These are phyloP conservation scores for Actias luna DNA, from an alignment of 2,888 invertebrate genomes.

Conservation along the genomic window DNA sequence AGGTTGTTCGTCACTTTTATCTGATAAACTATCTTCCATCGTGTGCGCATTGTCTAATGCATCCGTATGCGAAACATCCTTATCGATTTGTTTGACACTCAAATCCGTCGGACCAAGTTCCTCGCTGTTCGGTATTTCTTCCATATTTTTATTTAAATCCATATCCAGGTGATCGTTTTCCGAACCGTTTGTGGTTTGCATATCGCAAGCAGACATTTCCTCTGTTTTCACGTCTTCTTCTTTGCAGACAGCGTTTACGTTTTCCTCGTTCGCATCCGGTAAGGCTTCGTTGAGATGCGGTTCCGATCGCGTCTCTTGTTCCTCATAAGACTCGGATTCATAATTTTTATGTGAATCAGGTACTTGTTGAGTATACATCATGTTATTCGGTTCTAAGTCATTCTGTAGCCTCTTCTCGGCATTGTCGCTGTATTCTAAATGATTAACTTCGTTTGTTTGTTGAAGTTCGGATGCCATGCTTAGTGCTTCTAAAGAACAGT, in stretches of 20 bases:
- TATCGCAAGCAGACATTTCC: not conserved
- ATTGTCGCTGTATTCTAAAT: conserved; percentile 52
- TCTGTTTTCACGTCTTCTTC: conserved; percentile 20
- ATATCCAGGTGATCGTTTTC: not conserved
- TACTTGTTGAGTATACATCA: conserved; percentile 58
- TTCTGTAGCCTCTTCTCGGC: conserved; percentile 60
- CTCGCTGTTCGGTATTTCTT: conserved; percentile 7
- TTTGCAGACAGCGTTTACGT: conserved; percentile 23
- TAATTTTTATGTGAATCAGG: conserved; percentile 56
- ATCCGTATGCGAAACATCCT: conserved; percentile 44
- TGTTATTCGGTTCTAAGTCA: conserved; percentile 41
- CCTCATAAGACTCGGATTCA: conserved; percentile 44
- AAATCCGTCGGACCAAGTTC: conserved; percentile 80
- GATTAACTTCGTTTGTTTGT: conserved; percentile 45
- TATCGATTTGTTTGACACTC: conserved; percentile 64
- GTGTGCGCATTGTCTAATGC: conserved; percentile 49
- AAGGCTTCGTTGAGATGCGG: conserved; percentile 52
- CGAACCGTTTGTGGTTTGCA: not conserved
- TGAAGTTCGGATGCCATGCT: conserved; percentile 43
- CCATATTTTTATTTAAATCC: conserved; percentile 15
- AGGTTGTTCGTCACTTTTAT: conserved; percentile 80
- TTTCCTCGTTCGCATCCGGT: conserved; percentile 32
- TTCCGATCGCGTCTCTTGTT: conserved; percentile 40
- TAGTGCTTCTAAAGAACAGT: conserved; percentile 53
- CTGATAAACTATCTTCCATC: conserved; percentile 59